Base-by-base conservation (phyloP, 2,113 vertebrate species). In the Caranx melampygus region DNA sequence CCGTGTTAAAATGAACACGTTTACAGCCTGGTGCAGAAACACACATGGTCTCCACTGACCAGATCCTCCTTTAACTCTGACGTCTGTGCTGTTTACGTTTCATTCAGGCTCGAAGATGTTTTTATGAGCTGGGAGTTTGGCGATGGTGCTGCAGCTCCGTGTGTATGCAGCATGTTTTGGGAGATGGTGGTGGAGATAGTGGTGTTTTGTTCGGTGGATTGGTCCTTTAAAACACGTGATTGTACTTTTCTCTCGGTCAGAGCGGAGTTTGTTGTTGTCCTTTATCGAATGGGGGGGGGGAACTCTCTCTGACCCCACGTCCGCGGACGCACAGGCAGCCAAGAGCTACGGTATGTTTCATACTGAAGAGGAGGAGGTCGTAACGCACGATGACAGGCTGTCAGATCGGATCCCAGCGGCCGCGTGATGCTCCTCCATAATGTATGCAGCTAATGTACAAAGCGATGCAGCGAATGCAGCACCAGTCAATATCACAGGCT, bases 361-460 rank as follows among this genome's bases (percentile, higher is more conserved):
- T 68, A 51, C n/a, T 40, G 74, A 74, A 55, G 40, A 66, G 72
- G 63, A 65, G 20, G 49, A 26, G 72, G 77, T 26, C 54, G 75
- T 87, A 87, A 91, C 64, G 18, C 81, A 66, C 61, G 75, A 82
- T 15, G 90, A 88, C 88, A 90, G 67, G 82, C 82, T 88, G 91
- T 90, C 90, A 64, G 66, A 58, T 18, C 12, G 66, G 62, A 73
- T 90, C 70, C 14, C 58, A 75, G 78, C 5, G 72, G 45, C 51
- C 11, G 54, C 60, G 79, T 88, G 75, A 84, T 14, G 87, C 74
- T 67, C 54, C 45, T 92, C 45, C 71, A 79, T 91, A 88, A 88
- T 91, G 79, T 83, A 88, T 90, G 87, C 78, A 75, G 73, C 88
- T 88, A 90, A 88, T 90, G 89, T 71, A 87, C 78, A 81, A n/a